A percentile compares a stretch with the other conserved stretches of the same genome.
Conservation (phyloP, 2,888 invertebrate species). For the Drosophila demipolita region DNA sequence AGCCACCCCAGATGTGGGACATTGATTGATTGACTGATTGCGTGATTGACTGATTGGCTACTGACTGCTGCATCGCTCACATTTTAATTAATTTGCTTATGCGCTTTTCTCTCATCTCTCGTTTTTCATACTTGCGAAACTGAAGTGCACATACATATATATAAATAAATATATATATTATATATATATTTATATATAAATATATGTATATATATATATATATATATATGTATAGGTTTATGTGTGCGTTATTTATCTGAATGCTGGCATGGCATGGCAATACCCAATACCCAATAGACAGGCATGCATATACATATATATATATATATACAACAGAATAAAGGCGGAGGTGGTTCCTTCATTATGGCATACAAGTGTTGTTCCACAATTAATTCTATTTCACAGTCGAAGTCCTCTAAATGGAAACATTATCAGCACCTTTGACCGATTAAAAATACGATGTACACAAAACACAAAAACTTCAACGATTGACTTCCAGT, state of each 20-base stretch:
- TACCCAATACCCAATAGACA: conserved; percentile 2
- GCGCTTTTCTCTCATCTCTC: conserved; percentile 5
- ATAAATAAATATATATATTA: conserved; percentile 22
- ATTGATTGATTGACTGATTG: conserved; percentile 34
- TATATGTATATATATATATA: conserved; percentile 1
- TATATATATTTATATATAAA: neutral
- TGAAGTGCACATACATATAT: conserved; percentile 25
- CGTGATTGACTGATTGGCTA: conserved; percentile 19
- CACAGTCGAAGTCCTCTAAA: neutral
- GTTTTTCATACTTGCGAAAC: conserved; percentile 19
- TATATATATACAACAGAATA: neutral
- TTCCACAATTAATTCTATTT: neutral
- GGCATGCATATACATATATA: neutral
- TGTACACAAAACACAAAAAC: neutral
- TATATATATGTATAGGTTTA: conserved; percentile 22
- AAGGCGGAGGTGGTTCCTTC: neutral
- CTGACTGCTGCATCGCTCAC: conserved; percentile 18
- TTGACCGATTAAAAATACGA: neutral
- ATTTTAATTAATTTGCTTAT: conserved; percentile 51
- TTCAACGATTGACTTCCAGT: neutral
- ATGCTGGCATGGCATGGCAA: conserved; percentile 44
- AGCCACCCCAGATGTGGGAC: conserved; percentile 32
- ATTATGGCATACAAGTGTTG: neutral
- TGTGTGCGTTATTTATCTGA: conserved; percentile 16
- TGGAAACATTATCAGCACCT: neutral